Evolutionary conservation across 2,113 vertebrate species (phyloP).

Genomic region (Centropus bengalensis): DNA sequence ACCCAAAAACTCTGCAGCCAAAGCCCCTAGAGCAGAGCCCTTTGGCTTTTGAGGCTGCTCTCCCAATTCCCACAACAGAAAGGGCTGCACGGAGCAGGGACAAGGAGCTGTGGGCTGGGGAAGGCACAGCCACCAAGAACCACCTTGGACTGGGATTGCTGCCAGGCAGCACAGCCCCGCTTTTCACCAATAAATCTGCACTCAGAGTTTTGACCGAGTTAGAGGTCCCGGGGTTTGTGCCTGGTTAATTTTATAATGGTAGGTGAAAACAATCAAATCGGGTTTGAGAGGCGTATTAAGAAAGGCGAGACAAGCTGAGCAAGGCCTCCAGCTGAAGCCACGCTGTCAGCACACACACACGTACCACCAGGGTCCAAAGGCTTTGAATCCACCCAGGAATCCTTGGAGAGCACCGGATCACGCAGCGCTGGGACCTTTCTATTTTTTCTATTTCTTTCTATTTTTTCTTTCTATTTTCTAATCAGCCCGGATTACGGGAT

Average conservation of each 20-base stretch:
- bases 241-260: neutral
- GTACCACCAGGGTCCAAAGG: too few species aligned
- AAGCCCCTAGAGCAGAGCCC: neutral
- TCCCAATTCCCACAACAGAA: accelerated
- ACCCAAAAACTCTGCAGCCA: neutral
- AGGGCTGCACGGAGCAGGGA: neutral
- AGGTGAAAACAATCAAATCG: neutral
- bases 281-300: neutral
- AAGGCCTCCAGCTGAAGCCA: neutral
- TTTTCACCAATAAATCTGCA: neutral
- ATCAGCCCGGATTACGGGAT: neutral
- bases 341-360: accelerated
- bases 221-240: neutral
- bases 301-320: neutral
- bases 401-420: neutral
- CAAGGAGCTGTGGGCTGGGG: neutral
- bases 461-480: too few species aligned
- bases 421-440: neutral
- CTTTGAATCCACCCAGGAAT: neutral
- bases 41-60: neutral
- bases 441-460: too few species aligned
- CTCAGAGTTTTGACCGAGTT: neutral
- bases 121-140: neutral
- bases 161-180: neutral
- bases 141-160: neutral